Conservation (phyloP, 37 sponge, comb jelly and placozoan genomes). For the Mnemiopsis leidyi region DNA sequence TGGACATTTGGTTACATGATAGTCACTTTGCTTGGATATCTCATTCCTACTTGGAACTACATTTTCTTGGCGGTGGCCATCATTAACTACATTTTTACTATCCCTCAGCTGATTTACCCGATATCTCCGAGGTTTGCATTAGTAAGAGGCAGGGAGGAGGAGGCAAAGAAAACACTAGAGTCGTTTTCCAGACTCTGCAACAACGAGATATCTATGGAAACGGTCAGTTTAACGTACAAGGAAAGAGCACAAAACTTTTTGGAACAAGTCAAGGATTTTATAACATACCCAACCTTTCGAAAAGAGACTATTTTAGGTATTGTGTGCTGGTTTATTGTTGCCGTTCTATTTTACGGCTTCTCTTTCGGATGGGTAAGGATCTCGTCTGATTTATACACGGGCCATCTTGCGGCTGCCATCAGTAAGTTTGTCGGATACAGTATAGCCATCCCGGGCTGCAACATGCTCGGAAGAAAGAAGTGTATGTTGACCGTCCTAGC, state of each 20-base stretch:
- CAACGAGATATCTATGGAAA: background rate
- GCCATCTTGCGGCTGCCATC: background rate
- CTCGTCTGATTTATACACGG: background rate
- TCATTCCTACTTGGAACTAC: background rate
- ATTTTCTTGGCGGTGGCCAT: background rate
- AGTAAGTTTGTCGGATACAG: background rate
- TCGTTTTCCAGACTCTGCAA: background rate
- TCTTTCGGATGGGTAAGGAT: background rate
- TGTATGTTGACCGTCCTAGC: background rate
- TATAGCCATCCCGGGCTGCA: background rate
- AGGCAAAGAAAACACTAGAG: background rate
- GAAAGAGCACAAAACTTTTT: background rate
- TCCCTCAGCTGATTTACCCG: background rate
- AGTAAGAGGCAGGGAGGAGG: background rate
- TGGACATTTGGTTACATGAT: background rate
- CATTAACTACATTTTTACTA: background rate
- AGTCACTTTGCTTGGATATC: background rate
- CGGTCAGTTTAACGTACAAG: background rate
- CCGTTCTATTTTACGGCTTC: slow-evolving; percentile 7
- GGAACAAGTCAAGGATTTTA: background rate
- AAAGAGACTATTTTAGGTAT: background rate
- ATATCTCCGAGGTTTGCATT: background rate
- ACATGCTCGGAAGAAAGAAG: background rate
- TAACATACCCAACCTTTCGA: background rate
- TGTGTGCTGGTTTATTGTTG: background rate